Conservation (phyloP, 2,888 invertebrate genomes). For the Drosophila siamana region DNA sequence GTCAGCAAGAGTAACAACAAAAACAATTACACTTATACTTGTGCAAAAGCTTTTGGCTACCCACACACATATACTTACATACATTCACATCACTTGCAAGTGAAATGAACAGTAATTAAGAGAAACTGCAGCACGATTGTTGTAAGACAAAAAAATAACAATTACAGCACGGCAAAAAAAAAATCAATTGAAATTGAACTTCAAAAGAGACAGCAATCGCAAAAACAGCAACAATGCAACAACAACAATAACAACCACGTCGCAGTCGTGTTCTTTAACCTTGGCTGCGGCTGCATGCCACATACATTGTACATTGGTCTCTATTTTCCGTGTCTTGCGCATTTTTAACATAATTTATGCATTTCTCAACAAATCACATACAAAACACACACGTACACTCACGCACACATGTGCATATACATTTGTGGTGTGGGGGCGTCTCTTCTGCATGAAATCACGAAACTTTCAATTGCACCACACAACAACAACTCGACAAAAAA, state of each 20-base stretch:
- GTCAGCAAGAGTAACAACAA: constrained; percentile 49
- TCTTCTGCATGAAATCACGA: constrained; percentile 39
- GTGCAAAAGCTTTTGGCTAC: constrained; percentile 31
- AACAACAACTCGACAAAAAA: constrained; percentile 31
- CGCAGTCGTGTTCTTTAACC: constrained; percentile 53
- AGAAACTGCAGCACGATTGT: constrained; percentile 40
- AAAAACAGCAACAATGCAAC: constrained; percentile 36
- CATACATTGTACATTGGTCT: constrained; percentile 30
- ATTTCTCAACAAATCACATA: constrained; percentile 30
- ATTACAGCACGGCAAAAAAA: constrained; percentile 49
- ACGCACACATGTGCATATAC: constrained; percentile 8
- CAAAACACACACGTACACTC: not conserved
- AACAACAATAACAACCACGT: constrained; percentile 27
- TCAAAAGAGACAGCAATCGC: constrained; percentile 53
- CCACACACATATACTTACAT: constrained; percentile 3
- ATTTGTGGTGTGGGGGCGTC: constrained; percentile 39
- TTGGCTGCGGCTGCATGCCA: constrained; percentile 55
- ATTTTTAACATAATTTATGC: constrained; percentile 60
- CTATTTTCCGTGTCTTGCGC: constrained; percentile 44
- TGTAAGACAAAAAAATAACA: constrained; percentile 38
- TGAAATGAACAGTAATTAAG: constrained; percentile 49
- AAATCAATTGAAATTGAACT: constrained; percentile 81
- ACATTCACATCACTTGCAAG: constrained; percentile 27
- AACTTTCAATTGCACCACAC: constrained; percentile 50
- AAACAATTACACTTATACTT: constrained; percentile 46